Percentiles rank a stretch among this genome's conserved stretches.
Evolutionary conservation across 1,140 invertebrate species (phyloP).

Genomic region (Zaprionus davidi): DNA sequence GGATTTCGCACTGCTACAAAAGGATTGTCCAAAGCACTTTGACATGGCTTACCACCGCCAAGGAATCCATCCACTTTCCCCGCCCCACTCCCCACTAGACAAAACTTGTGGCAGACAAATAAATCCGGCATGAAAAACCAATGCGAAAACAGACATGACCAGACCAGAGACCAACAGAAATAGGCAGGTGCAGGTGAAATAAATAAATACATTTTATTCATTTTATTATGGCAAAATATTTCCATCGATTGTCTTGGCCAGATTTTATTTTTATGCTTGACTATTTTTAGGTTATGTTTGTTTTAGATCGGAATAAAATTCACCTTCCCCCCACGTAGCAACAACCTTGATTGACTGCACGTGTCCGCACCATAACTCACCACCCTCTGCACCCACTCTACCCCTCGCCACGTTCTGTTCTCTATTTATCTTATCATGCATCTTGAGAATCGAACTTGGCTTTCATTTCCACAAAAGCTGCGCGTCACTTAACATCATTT

Average conservation of each 20-base stretch:
- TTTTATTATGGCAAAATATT: background rate
- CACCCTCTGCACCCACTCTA: background rate
- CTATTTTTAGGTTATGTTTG: background rate
- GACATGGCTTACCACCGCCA: constrained; percentile 56
- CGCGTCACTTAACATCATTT: constrained; percentile 81
- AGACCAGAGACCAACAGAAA: background rate
- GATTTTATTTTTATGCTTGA: constrained; percentile 15
- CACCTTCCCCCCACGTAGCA: background rate
- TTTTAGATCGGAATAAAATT: background rate
- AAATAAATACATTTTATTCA: too few relatives aligned
- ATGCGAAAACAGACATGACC: too few relatives aligned
- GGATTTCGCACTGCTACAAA: constrained; percentile 26
- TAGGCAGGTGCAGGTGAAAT: background rate
- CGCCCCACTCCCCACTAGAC: constrained; percentile 1
- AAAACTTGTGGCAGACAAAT: constrained; percentile 8
- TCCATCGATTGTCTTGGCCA: background rate
- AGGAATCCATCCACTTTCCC: background rate
- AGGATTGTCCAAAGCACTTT: constrained; percentile 44
- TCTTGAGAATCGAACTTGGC: constrained; percentile 68
- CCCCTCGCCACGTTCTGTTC: constrained; percentile 46
- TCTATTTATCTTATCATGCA: constrained; percentile 77
- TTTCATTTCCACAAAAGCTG: constrained; percentile 78
- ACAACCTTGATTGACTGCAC: constrained; percentile 43
- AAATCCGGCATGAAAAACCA: background rate
- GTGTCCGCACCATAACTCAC: constrained; percentile 22